phyloP scores from a whole-genome alignment of 2,888 invertebrate genomes.

The Acrobasis repandana region DNA sequence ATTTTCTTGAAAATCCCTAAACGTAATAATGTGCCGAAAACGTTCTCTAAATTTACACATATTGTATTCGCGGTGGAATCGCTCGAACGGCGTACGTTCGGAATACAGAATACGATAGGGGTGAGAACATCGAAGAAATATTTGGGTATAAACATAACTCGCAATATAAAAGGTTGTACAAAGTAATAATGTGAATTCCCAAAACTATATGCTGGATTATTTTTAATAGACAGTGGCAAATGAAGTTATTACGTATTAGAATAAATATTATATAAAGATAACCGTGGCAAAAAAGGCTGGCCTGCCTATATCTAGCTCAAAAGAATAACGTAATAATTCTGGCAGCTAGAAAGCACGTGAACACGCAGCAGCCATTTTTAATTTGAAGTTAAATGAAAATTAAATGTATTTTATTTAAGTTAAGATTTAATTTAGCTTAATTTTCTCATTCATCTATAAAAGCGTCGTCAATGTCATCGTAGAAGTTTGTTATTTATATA shows the following conservation, averaged over 20 bases:
- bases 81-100: slow-evolving; percentile 66
- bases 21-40: slow-evolving; percentile 81
- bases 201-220: slow-evolving; percentile 9
- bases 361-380: no score
- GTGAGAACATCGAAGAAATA: slow-evolving; percentile 60
- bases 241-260: neutral
- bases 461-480: no score
- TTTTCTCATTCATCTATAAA: no score
- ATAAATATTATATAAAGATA: no score
- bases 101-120: slow-evolving; percentile 73
- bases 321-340: no score
- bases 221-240: neutral
- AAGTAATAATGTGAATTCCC: neutral
- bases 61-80: slow-evolving; percentile 75
- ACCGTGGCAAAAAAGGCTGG: no score
- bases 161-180: slow-evolving; percentile 41
- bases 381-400: no score
- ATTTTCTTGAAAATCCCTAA: slow-evolving; percentile 81
- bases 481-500: no score
- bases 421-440: no score
- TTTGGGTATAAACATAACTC: slow-evolving; percentile 46
- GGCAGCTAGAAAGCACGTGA: no score
- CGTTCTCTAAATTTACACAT: slow-evolving; percentile 81
- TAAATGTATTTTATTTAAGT: no score
- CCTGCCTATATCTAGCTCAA: no score